Evolutionary conservation across 2,113 vertebrate genomes (phyloP).

Genomic region (Cygnus atratus): DNA sequence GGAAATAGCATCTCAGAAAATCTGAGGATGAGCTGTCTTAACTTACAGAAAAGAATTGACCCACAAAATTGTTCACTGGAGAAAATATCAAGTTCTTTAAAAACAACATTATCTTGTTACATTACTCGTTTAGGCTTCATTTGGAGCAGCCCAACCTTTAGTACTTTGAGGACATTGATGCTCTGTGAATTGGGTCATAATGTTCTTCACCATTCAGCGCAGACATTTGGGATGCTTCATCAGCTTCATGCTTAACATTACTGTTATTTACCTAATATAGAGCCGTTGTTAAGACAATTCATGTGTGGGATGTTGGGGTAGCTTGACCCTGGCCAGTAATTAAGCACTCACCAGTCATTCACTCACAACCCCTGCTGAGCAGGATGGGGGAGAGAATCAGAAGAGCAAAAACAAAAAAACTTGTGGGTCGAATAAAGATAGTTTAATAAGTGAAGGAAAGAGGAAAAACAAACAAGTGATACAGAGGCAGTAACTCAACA

Average conservation of each 20-base stretch:
- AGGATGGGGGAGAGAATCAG: not conserved
- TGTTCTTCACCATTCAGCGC: not conserved
- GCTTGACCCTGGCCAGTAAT: not conserved
- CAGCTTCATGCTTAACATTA: not conserved
- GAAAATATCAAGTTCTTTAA: not conserved
- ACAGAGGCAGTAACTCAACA: not conserved
- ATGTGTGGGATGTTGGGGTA: not conserved
- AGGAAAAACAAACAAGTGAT: not conserved
- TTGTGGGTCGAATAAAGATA: not conserved
- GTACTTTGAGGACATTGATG: not conserved
- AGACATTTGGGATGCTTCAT: not conserved
- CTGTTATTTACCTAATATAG: not conserved
- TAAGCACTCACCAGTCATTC: not conserved
- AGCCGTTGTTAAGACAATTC: not conserved
- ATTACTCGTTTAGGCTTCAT: not conserved
- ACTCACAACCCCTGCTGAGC: not conserved
- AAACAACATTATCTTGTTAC: not conserved
- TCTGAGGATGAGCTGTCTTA: not conserved
- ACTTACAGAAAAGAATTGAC: not conserved
- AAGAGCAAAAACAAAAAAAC: not conserved
- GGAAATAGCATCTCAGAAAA: not conserved
- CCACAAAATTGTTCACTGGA: not conserved
- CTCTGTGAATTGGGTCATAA: not conserved
- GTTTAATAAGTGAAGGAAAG: not conserved
- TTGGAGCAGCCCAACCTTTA: not conserved